phyloP scores from a whole-genome alignment of 2,888 invertebrate genomes.

The Tinea pellionella region DNA sequence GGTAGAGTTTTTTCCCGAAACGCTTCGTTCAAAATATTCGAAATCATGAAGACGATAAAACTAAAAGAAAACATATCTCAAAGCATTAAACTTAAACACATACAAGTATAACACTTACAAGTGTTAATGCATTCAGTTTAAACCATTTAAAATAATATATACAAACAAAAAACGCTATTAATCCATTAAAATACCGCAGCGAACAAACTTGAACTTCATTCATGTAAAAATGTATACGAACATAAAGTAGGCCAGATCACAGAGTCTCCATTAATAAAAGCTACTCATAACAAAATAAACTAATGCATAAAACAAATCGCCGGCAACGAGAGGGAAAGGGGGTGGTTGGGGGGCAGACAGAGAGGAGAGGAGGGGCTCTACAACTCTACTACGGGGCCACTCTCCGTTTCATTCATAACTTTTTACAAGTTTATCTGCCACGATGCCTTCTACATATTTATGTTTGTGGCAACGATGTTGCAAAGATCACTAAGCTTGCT shows the following conservation, averaged over 20 bases:
- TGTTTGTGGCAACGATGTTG: constrained; percentile 50
- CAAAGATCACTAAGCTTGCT: constrained; percentile 33
- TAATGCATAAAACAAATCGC: constrained; percentile 62
- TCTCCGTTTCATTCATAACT: constrained; percentile 71
- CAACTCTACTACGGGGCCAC: constrained; percentile 63
- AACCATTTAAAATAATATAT: not conserved
- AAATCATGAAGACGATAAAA: not conserved
- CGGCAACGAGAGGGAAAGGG: constrained; percentile 28
- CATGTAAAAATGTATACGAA: not conserved
- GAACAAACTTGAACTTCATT: not conserved
- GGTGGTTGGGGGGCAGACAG: constrained; percentile 22
- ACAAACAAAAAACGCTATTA: not conserved
- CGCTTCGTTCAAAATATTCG: too few relatives aligned
- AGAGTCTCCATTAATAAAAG: constrained; percentile 30
- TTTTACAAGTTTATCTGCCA: constrained; percentile 69
- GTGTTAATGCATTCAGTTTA: not conserved
- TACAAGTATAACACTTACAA: not conserved
- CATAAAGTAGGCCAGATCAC: not conserved
- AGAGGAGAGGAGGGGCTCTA: constrained; percentile 33
- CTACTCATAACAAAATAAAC: constrained; percentile 59
- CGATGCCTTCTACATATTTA: constrained; percentile 67
- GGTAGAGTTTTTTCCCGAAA: too few relatives aligned
- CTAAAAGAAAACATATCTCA: not conserved
- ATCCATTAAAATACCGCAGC: not conserved
- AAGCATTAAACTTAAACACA: not conserved